phyloP scores from a whole-genome alignment of 1,140 invertebrate species.

The Brachionus koreanus region DNA sequence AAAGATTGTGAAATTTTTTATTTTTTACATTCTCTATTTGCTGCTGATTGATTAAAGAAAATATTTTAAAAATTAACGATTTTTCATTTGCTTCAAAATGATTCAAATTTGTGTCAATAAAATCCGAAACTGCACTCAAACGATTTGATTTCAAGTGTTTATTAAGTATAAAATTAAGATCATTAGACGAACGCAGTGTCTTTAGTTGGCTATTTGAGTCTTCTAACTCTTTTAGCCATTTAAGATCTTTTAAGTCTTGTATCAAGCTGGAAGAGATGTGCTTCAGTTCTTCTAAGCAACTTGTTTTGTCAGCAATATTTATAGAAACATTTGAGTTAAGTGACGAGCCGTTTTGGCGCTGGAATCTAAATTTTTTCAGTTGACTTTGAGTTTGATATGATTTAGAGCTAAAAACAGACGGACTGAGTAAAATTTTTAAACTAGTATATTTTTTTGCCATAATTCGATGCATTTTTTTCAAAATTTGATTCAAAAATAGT shows the following conservation, averaged over 20 bases:
- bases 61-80: not conserved
- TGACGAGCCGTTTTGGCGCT: not conserved
- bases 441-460: not conserved
- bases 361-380: slow-evolving; percentile 2
- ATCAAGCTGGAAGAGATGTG: not conserved
- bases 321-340: not conserved
- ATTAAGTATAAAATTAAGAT: not conserved
- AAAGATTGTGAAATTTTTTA: not conserved
- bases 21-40: not conserved
- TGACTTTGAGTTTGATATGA: slow-evolving; percentile 19
- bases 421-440: not conserved
- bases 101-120: not conserved
- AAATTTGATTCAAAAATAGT: not conserved
- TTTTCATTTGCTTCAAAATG: not conserved
- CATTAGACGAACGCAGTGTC: not conserved
- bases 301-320: not conserved
- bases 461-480: not conserved
- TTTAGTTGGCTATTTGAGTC: slow-evolving; percentile 5
- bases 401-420: not conserved
- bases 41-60: not conserved
- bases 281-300: not conserved
- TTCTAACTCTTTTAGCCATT: slow-evolving; percentile 16
- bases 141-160: not conserved
- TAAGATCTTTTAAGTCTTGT: not conserved
- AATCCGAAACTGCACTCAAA: not conserved